Evolutionary conservation across 2,888 invertebrate species (phyloP).

Genomic region (Idaea dimidiata): DNA sequence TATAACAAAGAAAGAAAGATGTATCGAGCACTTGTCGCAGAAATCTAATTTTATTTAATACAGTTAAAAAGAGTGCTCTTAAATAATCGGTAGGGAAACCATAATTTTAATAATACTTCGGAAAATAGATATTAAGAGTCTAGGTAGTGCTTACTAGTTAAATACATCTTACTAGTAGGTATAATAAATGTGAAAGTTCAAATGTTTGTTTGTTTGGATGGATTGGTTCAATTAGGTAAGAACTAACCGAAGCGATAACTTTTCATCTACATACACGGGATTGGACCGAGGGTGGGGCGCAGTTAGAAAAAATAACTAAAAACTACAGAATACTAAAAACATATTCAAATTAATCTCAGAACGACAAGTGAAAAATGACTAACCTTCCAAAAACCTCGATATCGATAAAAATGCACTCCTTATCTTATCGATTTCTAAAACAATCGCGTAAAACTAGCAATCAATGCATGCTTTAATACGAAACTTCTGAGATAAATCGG

Average conservation of each 20-base stretch:
- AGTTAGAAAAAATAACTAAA: background rate
- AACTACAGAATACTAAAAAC: background rate
- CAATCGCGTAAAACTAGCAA: slow-evolving; percentile 20
- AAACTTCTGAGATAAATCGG: slow-evolving; percentile 29
- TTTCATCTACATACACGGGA: too few relatives aligned
- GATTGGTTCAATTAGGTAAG: too few relatives aligned
- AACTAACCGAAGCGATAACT: too few relatives aligned
- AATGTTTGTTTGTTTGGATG: too few relatives aligned
- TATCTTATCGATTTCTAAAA: slow-evolving; percentile 23
- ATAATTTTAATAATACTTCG: background rate
- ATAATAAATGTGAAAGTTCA: too few relatives aligned
- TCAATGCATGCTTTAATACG: slow-evolving; percentile 17
- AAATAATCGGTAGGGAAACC: slow-evolving; percentile 7
- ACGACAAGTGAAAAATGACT: background rate
- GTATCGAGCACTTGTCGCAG: slow-evolving; percentile 2
- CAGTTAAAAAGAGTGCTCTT: slow-evolving; percentile 8
- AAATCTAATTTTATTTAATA: background rate
- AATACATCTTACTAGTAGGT: too few relatives aligned
- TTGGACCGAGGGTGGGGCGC: too few relatives aligned
- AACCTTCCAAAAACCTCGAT: slow-evolving; percentile 7
- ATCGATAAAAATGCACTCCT: slow-evolving; percentile 13
- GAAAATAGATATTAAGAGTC: background rate
- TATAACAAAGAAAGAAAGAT: too few relatives aligned
- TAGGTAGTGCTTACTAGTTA: too few relatives aligned
- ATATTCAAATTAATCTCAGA: slow-evolving; percentile 7